Evolutionary conservation across 2,113 vertebrate species (phyloP).

Genomic region (Scophthalmus maximus): DNA sequence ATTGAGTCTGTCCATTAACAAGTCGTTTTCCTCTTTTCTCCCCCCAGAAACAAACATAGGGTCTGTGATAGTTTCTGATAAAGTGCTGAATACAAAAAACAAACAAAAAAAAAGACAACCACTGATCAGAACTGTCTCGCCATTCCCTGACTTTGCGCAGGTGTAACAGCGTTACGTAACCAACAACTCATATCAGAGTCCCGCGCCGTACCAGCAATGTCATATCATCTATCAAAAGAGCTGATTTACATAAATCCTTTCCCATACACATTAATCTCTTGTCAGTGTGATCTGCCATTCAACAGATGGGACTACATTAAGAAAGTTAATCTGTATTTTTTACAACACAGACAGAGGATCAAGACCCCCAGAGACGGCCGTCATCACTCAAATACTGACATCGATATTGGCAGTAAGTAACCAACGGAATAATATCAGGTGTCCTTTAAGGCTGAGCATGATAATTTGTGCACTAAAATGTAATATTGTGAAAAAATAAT

Average conservation of each 20-base stretch:
- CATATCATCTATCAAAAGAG: not conserved
- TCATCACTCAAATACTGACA: conserved; percentile 28
- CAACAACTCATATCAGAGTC: not conserved
- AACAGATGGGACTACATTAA: not conserved
- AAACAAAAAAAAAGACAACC: conserved; percentile 30
- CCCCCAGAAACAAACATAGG: not conserved
- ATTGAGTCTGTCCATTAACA: conserved; percentile 14
- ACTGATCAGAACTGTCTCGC: conserved; percentile 12
- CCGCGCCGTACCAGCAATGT: not conserved
- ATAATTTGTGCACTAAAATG: conserved; percentile 49
- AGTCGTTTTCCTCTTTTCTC: not conserved
- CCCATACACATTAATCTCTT: not conserved
- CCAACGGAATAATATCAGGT: conserved; percentile 40
- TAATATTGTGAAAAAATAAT: conserved; percentile 23
- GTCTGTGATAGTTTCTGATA: conserved; percentile 43
- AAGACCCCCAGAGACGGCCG: not conserved
- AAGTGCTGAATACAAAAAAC: not conserved
- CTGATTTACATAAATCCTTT: not conserved
- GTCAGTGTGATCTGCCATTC: conserved; percentile 12
- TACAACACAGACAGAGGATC: conserved; percentile 6
- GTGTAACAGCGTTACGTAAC: conserved; percentile 27
- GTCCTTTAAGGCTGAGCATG: conserved; percentile 37
- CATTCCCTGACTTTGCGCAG: conserved; percentile 20
- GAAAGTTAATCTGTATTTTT: conserved; percentile 5
- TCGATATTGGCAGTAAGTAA: conserved; percentile 19